Evolutionary conservation across 2,888 invertebrate genomes (phyloP), one percentile per base, ranked within the genome.

Genomic region (Acronicta aceris): DNA sequence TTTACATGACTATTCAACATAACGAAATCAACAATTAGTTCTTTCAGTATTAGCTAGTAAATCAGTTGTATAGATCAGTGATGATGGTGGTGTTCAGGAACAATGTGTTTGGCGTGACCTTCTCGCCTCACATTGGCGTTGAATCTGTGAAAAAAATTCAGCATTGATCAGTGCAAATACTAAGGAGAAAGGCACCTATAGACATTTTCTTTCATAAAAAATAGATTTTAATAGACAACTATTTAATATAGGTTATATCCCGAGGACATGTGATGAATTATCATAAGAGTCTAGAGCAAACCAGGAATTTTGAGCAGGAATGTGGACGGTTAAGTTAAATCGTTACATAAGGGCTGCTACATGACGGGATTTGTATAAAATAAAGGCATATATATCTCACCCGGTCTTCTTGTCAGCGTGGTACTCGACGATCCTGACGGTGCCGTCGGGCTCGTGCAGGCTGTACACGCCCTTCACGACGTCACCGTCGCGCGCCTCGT

Each of bases 381-480:
- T n/a, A n/a, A n/a, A n/a, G n/a, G n/a, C n/a, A n/a, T n/a, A n/a
- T n/a, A n/a, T n/a, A n/a, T n/a, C 52, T 74, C 33, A 73, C 75
- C 73, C 73, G 9, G 52, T 63, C 21, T 73, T 70, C 50, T 73
- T 68, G 70, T 92, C 91, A 57, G 91, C 89, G 53, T 89, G 84
- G 83, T 93, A 94, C 70, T 91, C 85, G 40, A 93, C 93, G 33
- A 89, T 90, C 51, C 92, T 84, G 70, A 88, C 68, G 71, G 90
- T 88, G 71, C 93, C 93, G 64, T 94, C 93, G 42, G 93, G 88
- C 79, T 94, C 90, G 65, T 89, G 85, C 63, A 94, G 83, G 47
- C 89, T 86, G 85, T 94, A 92, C 54, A 82, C 84, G 30, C 94
- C 94, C 78, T 89, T 90, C 56, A 88, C 88, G 9, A 78, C 79